These are phyloP conservation scores for Palythoa heliodiscus DNA, from an alignment of 92 coral and sea anemone species.

Conservation along the genomic window DNA sequence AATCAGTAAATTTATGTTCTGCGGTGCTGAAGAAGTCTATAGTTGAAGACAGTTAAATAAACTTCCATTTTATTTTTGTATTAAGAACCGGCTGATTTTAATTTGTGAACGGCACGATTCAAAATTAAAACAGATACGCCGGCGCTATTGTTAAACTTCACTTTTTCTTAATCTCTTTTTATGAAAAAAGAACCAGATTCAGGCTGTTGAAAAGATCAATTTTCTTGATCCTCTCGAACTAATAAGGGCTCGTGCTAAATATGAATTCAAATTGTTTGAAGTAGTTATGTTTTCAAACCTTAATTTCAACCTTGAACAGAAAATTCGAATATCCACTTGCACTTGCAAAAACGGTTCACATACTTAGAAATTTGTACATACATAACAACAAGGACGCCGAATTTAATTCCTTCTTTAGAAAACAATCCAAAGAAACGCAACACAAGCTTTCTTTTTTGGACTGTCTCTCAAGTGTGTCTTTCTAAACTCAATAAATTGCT, in stretches of 20 bases:
- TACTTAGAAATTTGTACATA: background rate
- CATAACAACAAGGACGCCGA: background rate
- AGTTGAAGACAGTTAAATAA: conserved; percentile 9
- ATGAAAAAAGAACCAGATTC: conserved; percentile 5
- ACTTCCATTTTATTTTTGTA: conserved; percentile 1
- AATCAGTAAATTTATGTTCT: conserved; percentile 5
- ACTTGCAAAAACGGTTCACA: no score
- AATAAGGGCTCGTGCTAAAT: background rate
- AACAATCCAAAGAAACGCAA: background rate
- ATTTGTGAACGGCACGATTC: conserved; percentile 13
- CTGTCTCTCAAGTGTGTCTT: background rate
- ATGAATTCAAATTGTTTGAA: background rate
- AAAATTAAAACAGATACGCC: background rate
- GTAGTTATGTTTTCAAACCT: background rate
- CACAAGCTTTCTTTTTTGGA: background rate
- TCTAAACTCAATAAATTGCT: background rate
- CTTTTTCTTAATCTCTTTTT: background rate
- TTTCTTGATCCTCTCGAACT: background rate
- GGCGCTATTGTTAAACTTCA: conserved; percentile 19
- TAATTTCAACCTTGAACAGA: background rate
- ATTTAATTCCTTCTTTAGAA: background rate
- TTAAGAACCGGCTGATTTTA: background rate
- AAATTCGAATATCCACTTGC: no score
- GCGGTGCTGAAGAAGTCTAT: conserved; percentile 7
- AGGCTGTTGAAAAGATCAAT: background rate